Evolutionary conservation across 2,888 invertebrate genomes (phyloP).

Genomic region (Drosophila lacicola): DNA sequence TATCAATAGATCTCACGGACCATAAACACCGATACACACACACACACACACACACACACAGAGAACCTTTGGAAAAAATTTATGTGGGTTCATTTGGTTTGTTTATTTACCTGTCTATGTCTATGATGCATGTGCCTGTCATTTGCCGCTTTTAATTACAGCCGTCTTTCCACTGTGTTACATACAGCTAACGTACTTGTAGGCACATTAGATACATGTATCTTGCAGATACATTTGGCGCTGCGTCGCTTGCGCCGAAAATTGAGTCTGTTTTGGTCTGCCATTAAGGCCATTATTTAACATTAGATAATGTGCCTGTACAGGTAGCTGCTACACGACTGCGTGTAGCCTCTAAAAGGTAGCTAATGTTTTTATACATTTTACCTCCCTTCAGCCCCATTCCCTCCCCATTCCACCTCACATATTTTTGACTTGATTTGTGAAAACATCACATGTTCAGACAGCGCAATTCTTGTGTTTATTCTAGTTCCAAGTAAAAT

Average conservation of each 20-base stretch:
- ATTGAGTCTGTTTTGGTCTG: slow-evolving; percentile 13
- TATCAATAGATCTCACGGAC: slow-evolving; percentile 47
- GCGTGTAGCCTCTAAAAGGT: slow-evolving; percentile 36
- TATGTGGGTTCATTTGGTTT: slow-evolving; percentile 6
- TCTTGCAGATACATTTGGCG: slow-evolving; percentile 55
- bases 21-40: slow-evolving; percentile 34
- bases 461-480: slow-evolving; percentile 38
- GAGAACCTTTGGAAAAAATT: slow-evolving; percentile 15
- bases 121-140: slow-evolving; percentile 68
- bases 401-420: background rate
- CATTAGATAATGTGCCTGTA: slow-evolving; percentile 51
- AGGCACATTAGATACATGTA: slow-evolving; percentile 43
- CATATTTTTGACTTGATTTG: slow-evolving; percentile 65
- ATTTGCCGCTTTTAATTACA: slow-evolving; percentile 77
- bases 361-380: slow-evolving; percentile 43
- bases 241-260: background rate
- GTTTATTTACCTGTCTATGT: slow-evolving; percentile 48
- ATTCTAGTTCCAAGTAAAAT: slow-evolving; percentile 46
- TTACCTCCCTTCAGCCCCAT: background rate
- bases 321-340: slow-evolving; percentile 12
- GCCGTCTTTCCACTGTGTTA: slow-evolving; percentile 27
- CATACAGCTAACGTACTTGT: slow-evolving; percentile 26
- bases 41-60: slow-evolving; percentile 10
- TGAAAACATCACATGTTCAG: slow-evolving; percentile 51
- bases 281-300: slow-evolving; percentile 67